Percentiles rank a stretch among this genome's conserved stretches.
Conservation (phyloP, 2,113 vertebrate genomes). For the Varanus komodoensis region DNA sequence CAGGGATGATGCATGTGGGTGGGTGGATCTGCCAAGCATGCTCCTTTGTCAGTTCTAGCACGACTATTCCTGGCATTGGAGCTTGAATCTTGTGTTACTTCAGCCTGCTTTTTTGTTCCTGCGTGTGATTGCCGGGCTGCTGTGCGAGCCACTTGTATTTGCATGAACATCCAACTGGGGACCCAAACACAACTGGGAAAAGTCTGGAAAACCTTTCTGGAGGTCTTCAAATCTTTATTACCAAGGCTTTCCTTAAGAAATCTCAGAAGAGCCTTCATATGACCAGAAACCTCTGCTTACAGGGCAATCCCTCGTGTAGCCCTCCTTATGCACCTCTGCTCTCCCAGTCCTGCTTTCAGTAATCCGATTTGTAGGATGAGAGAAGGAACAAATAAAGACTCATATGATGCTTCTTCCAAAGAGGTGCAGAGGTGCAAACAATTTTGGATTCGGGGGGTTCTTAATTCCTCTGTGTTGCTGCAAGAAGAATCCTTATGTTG, state of each 20-base stretch:
- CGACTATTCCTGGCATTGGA: not conserved
- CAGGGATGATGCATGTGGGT: not conserved
- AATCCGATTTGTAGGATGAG: not conserved
- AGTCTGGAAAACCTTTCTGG: not conserved
- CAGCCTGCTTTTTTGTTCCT: not conserved
- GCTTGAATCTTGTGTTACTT: not conserved
- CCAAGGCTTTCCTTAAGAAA: not conserved
- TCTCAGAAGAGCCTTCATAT: too few species aligned
- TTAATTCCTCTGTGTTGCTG: not conserved
- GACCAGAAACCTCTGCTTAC: not conserved
- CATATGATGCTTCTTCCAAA: not conserved
- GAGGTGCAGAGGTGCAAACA: too few species aligned
- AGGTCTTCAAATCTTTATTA: not conserved
- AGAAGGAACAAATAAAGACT: not conserved
- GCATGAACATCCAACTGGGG: not conserved
- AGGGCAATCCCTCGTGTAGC: not conserved
- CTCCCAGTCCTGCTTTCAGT: not conserved
- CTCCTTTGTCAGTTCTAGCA: not conserved
- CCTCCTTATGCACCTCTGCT: too few species aligned
- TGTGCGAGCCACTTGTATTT: not conserved
- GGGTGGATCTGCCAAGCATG: not conserved
- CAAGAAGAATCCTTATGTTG: not conserved
- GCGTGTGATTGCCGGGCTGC: not conserved
- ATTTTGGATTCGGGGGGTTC: not conserved
- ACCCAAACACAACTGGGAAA: not conserved